phyloP scores from a whole-genome alignment of 2,888 invertebrate genomes.

The Gasteruption jaculator region DNA sequence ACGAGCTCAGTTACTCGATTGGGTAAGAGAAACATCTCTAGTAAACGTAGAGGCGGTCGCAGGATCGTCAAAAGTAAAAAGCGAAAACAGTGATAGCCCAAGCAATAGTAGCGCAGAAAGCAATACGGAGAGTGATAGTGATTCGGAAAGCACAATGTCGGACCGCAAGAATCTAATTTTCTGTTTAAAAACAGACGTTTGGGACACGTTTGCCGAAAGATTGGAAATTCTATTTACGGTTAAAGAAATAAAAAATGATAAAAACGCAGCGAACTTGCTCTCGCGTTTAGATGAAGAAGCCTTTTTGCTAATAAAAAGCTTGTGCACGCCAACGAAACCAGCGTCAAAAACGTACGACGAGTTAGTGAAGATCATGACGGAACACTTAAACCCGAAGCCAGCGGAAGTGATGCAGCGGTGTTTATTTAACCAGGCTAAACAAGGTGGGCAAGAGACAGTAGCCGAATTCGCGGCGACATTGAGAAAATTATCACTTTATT shows the following conservation, averaged over 20 bases:
- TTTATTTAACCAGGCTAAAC: slow-evolving; percentile 18
- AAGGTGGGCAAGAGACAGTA: slow-evolving; percentile 24
- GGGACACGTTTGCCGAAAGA: no score
- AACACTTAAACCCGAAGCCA: slow-evolving; percentile 9
- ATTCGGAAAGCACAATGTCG: no score
- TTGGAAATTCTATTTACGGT: no score
- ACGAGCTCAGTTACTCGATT: no score
- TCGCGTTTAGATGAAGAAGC: slow-evolving; percentile 11
- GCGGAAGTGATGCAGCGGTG: slow-evolving; percentile 17
- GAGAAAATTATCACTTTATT: slow-evolving; percentile 47
- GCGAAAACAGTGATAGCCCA: no score
- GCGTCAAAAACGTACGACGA: slow-evolving; percentile 11
- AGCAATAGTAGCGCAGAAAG: no score
- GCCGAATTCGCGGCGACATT: slow-evolving; percentile 8
- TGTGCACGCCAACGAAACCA: slow-evolving; percentile 14
- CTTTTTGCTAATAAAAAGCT: slow-evolving; percentile 11
- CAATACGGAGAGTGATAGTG: no score
- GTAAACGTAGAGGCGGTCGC: no score
- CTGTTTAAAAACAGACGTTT: no score
- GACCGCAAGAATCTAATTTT: no score
- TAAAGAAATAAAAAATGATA: slow-evolving; percentile 2
- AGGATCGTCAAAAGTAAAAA: no score
- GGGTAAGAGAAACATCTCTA: no score
- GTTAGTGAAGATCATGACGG: slow-evolving; percentile 6
- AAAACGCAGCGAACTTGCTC: slow-evolving; percentile 7